phyloP scores from a whole-genome alignment of 1,140 invertebrate species.

The Apis dorsata region DNA sequence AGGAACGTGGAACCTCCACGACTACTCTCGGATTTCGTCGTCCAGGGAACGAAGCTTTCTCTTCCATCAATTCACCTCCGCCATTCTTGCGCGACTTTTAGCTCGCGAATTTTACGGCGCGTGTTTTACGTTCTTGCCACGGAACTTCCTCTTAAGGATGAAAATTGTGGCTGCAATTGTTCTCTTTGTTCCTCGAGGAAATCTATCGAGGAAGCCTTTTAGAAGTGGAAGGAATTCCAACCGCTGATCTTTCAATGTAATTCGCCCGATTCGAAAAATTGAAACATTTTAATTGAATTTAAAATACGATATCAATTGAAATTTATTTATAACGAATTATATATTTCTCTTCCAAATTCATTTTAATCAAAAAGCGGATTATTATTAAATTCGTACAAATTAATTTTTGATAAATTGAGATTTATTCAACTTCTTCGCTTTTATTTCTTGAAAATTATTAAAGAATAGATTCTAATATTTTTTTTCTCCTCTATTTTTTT shows the following conservation, averaged over 20 bases:
- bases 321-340: no score
- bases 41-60: slow-evolving; percentile 45
- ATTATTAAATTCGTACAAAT: no score
- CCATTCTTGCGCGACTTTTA: slow-evolving; percentile 16
- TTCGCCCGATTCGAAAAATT: no score
- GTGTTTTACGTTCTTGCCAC: background rate
- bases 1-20: slow-evolving; percentile 13
- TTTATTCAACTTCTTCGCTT: no score
- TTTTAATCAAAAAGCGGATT: no score
- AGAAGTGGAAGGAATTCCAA: background rate
- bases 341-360: no score
- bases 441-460: no score
- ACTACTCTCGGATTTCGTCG: slow-evolving; percentile 25
- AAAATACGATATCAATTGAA: no score
- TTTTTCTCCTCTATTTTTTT: no score
- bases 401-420: no score
- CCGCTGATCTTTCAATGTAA: background rate
- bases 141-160: background rate
- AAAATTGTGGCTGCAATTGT: background rate
- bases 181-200: background rate
- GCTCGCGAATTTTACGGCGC: background rate
- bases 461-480: no score
- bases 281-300: no score
- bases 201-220: background rate
- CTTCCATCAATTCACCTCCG: slow-evolving; percentile 38